Evolutionary conservation across 1,140 invertebrate genomes (phyloP).

Genomic region (Agrilus planipennis): DNA sequence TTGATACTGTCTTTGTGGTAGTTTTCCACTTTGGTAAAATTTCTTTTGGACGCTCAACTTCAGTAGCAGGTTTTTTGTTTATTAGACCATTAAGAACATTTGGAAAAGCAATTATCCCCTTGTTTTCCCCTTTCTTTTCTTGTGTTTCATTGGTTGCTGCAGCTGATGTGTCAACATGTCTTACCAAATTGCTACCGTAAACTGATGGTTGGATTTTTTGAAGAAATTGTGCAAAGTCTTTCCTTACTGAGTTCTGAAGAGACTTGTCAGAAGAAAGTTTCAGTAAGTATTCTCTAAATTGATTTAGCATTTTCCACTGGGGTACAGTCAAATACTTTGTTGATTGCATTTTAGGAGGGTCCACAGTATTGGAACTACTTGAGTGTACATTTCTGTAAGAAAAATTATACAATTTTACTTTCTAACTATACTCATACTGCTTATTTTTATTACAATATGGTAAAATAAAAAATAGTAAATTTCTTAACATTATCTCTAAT

Average conservation of each 20-base stretch:
- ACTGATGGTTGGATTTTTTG: slow-evolving; percentile 36
- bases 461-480: no score
- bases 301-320: slow-evolving; percentile 39
- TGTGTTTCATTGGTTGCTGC: background rate
- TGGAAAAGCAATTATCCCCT: slow-evolving; percentile 9
- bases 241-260: slow-evolving; percentile 37
- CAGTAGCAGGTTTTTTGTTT: slow-evolving; percentile 10
- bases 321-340: slow-evolving; percentile 36
- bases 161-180: slow-evolving; percentile 5
- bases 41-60: slow-evolving; percentile 10
- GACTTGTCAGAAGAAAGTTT: slow-evolving; percentile 39
- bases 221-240: slow-evolving; percentile 40
- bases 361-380: slow-evolving; percentile 21
- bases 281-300: slow-evolving; percentile 37
- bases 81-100: slow-evolving; percentile 16
- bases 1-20: slow-evolving; percentile 16
- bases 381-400: slow-evolving; percentile 8
- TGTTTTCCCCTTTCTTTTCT: slow-evolving; percentile 3
- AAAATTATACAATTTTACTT: background rate
- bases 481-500: no score
- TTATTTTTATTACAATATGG: background rate
- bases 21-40: slow-evolving; percentile 25
- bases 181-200: slow-evolving; percentile 24
- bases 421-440: background rate
- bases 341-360: slow-evolving; percentile 23